Base-by-base conservation (phyloP, 2,888 invertebrate genomes). In the Plutella xylostella region DNA sequence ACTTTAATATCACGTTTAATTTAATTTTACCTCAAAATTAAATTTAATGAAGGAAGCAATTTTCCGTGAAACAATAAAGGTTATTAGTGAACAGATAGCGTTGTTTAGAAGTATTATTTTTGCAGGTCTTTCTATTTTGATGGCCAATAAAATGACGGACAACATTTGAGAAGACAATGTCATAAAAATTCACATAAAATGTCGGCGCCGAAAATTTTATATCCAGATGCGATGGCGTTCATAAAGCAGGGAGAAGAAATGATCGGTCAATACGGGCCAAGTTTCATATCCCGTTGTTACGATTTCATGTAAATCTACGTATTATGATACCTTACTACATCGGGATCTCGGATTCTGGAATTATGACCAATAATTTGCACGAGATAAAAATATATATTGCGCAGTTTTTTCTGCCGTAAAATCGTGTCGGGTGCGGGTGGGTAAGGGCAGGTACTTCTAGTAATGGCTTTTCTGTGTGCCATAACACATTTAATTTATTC, bases 401-500 rank as follows among this genome's bases (percentile, higher is more conserved):
- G n/a, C n/a, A n/a, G n/a, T n/a, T n/a, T n/a, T n/a, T n/a, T n/a
- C n/a, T 6, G 28, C n/a, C 7, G 28, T 28, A 6, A 28, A 4
- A 6, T 28, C 28, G 19, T 37, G 37, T 18, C 12, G 20, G 4
- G n/a, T 15, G 25, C 39, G 25, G 39, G 39, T 39, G n/a, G n/a
- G n/a, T n/a, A n/a, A n/a, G n/a, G n/a, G n/a, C n/a, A n/a, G n/a
- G n/a, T n/a, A n/a, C n/a, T n/a, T n/a, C n/a, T n/a, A n/a, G n/a
- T n/a, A n/a, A n/a, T n/a, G n/a, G n/a, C 67, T 59, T 71, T 74
- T 73, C 64, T 65, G 61, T 64, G 67, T 62, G n/a, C n/a, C 72
- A 76, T 71, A 75, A 78, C 74, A 69, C 70, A 72, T 68, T 76
- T 79, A 79, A 80, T 79, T 79, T 78, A 79, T 78, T 79, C 77